Evolutionary conservation across 2,113 vertebrate genomes (phyloP).

Genomic region (Colinus virginianus): DNA sequence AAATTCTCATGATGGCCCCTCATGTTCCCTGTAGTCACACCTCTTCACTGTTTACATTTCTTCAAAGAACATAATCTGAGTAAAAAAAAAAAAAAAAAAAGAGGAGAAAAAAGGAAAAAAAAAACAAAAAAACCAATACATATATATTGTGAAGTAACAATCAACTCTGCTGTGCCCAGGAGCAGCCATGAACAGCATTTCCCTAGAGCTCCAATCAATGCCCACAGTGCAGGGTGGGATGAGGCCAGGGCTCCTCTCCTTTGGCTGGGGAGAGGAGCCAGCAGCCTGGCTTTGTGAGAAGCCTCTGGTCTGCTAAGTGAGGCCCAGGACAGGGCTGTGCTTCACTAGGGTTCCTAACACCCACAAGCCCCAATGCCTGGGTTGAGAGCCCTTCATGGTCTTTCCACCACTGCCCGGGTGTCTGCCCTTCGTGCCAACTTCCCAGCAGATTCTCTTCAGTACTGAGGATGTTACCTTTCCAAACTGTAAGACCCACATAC

Average conservation of each 20-base stretch:
- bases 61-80: background rate
- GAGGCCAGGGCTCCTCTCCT: background rate
- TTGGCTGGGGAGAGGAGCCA: accelerated
- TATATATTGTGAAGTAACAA: accelerated
- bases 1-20: background rate
- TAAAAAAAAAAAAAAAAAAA: background rate
- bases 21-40: background rate
- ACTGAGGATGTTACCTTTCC: background rate
- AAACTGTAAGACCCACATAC: background rate
- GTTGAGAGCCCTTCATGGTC: background rate
- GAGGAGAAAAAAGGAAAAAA: background rate
- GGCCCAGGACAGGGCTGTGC: background rate
- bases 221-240: background rate
- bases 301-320: background rate
- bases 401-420: background rate
- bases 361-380: background rate
- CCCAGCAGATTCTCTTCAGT: background rate
- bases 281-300: background rate
- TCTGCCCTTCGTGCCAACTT: background rate
- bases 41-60: background rate
- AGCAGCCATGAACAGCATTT: background rate
- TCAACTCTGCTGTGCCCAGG: background rate
- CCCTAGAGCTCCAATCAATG: accelerated
- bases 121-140: background rate
- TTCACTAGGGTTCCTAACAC: background rate